Conservation (phyloP, 2,888 invertebrate genomes). For the Brachyopa scutellaris region DNA sequence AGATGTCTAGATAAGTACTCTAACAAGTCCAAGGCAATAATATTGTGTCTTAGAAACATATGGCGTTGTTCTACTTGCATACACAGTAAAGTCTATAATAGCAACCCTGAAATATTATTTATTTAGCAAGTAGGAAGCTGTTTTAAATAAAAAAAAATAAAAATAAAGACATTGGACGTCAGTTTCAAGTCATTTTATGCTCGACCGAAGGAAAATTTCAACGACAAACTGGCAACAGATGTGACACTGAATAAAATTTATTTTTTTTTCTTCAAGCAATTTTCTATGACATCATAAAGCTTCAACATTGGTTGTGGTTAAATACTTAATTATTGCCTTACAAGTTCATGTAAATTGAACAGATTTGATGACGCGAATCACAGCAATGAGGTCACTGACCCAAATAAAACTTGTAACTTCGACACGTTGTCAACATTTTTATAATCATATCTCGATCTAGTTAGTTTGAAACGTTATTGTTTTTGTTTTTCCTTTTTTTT, state of each 20-base stretch:
- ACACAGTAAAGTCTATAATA: too few relatives aligned
- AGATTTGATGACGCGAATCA: constrained; percentile 18
- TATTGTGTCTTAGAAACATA: too few relatives aligned
- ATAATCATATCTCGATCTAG: background rate
- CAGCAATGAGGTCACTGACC: constrained; percentile 51
- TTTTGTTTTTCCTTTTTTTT: background rate
- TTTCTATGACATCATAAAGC: constrained; percentile 60
- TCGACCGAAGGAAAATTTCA: constrained; percentile 1
- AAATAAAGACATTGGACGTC: constrained; percentile 40
- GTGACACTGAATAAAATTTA: constrained; percentile 37
- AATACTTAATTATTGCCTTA: constrained; percentile 44
- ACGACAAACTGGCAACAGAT: constrained; percentile 29
- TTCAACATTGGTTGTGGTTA: constrained; percentile 15
- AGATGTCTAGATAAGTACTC: too few relatives aligned
- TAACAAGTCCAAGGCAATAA: too few relatives aligned
- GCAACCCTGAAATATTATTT: too few relatives aligned
- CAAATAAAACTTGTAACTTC: constrained; percentile 36
- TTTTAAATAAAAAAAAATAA: too few relatives aligned
- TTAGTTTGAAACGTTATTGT: background rate
- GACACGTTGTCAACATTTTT: constrained; percentile 37
- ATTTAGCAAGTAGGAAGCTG: too few relatives aligned
- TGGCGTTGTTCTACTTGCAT: too few relatives aligned
- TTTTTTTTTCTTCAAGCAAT: constrained; percentile 25
- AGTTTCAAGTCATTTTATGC: constrained; percentile 24
- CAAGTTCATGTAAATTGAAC: constrained; percentile 42